Base-by-base conservation (phyloP, 2,888 invertebrate genomes). In the Dryobotodes eremita region DNA sequence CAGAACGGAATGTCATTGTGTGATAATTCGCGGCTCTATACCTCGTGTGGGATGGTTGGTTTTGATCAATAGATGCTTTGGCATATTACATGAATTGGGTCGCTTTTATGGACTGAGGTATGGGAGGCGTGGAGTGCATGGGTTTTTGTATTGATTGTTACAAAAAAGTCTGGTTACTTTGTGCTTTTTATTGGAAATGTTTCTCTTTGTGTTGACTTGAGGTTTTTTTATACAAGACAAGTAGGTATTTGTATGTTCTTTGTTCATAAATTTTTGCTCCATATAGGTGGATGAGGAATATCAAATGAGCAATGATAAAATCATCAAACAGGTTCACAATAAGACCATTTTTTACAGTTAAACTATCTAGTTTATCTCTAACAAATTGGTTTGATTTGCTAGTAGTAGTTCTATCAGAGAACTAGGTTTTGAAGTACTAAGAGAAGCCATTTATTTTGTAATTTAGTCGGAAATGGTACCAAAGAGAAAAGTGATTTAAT, bases 1-100 rank as follows among this genome's bases (percentile, higher is more conserved):
- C 72, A 84, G 82, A 71, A 75, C 82, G 91, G 91, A 92, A 93
- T 93, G 92, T 84, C 89, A 93, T 93, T 93, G 94, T 93, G 88
- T 92, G 92, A 92, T 92, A 92, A 92, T 92, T 77, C 74, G 81
- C 75, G 74, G 82, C 72, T 82, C 46, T 77, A 77, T 83, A 86
- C 77, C n/a, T 64, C 62, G 88, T 80, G 91, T 91, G 90, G 91
- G 91, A 81, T 80, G 88, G 76, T 82, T 78, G 80, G 64, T 64
- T 76, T 74, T 68, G 88, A 91, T 90, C 90, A 88, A 87, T 83
- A 82, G 84, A 77, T 78, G 75, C 82, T 85, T 76, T 74, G 77
- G 64, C 74, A 71, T 76, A 46, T 72, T 48, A 59, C 83, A 53
- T 77, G 70, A 73, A 77, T 73, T 77, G 64, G 71, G 55, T 82